Evolutionary conservation across 2,888 invertebrate species (phyloP), one percentile per base, ranked within the genome.

Genomic region (Vesta saturnalis): DNA sequence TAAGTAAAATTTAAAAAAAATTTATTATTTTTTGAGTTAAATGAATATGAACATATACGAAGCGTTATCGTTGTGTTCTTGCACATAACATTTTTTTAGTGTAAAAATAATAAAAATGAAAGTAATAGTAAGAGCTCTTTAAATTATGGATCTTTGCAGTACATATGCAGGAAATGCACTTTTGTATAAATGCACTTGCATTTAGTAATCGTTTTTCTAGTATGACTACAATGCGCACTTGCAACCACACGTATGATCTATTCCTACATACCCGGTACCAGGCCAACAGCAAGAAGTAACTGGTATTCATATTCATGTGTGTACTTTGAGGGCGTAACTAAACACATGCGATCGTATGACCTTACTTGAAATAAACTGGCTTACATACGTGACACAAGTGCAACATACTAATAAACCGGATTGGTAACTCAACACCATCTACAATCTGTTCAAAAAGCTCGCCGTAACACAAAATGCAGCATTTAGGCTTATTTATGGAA

Each of bases 181-280:
- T 16, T 6, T 19, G n/a, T n/a, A n/a, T n/a, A n/a, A n/a, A 23
- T 65, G 60, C 62, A 61, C 61, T 19, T 65, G 65, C 69, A 69
- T 57, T 18, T 14, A 52, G 22, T 60, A 23, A 60, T 54, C 23
- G 57, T 49, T 55, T 60, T 61, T 57, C 60, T 64, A 66, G 62
- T 47, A 68, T 62, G 62, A 58, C 56, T 66, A 60, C 39, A 64
- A 39, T 55, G 56, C 30, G 62, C 39, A 55, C 14, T 35, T 54
- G 62, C 49, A 60, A 60, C 30, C 43, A 39, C 74, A 76, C 76
- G 82, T 82, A 83, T 83, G 83, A 83, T 83, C 83, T 81, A 80
- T 80, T 80, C 77, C 80, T 84, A 83, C 83, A 80, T 84, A 83
- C 83, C 76, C 77, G 64, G 65, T 78, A 81, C 57, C 80, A 83